Percentiles rank a stretch among this genome's conserved stretches.
Evolutionary conservation across 2,888 invertebrate species (phyloP).

Genomic region (Noctua janthina): DNA sequence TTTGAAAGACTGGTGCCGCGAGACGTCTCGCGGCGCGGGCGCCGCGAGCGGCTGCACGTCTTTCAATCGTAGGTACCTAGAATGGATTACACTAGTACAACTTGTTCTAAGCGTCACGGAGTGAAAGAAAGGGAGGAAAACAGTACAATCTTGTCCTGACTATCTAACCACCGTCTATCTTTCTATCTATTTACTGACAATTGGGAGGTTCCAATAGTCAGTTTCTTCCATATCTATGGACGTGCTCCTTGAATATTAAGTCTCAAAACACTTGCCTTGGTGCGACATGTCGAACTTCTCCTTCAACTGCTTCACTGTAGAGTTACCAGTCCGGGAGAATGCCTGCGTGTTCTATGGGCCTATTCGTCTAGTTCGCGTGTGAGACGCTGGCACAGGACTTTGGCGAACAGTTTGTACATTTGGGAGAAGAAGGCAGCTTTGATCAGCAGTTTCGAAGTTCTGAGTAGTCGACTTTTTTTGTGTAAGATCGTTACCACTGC

Average conservation of each 20-base stretch:
- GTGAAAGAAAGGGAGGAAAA: too few species aligned
- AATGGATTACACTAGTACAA: too few species aligned
- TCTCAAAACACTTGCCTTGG: neutral
- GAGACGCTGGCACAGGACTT: neutral
- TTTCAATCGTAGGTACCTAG: too few species aligned
- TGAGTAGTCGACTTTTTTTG: neutral
- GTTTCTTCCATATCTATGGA: neutral
- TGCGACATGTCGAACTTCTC: neutral
- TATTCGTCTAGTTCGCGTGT: neutral
- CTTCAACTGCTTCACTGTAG: neutral
- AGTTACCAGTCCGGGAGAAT: neutral
- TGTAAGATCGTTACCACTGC: neutral
- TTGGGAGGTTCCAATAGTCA: neutral
- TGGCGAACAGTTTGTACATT: neutral
- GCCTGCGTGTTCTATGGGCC: neutral
- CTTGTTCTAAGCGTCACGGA: too few species aligned
- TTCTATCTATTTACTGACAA: too few species aligned
- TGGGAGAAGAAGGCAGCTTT: neutral
- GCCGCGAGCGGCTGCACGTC: too few species aligned
- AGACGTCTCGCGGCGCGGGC: too few species aligned
- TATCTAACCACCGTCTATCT: too few species aligned
- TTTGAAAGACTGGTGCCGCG: too few species aligned
- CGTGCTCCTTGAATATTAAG: neutral
- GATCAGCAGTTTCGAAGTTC: neutral
- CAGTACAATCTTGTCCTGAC: too few species aligned